Evolutionary conservation across 2,888 invertebrate genomes (phyloP), one percentile per base, ranked within the genome.

Genomic region (Drosophila mulleri): DNA sequence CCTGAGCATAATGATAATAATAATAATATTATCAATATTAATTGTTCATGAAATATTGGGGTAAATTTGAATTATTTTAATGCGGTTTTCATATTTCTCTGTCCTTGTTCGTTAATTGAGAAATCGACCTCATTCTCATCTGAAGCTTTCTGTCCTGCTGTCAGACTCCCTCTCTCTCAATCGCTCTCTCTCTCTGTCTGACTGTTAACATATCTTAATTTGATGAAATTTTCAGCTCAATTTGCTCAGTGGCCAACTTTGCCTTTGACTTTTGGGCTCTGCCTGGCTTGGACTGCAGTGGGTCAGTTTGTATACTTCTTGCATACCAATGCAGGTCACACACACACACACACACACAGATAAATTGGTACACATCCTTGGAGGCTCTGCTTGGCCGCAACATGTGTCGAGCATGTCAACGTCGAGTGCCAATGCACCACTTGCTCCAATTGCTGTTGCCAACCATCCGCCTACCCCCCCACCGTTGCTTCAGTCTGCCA

Each of bases 361-460:
- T 23, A 16, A 44, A 45, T 42, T 62, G 52, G 42, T 37, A 16
- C 48, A 68, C 32, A 68, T 68, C 50, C 59, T 68, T 59, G 37
- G 41, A 29, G 47, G 37, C 32, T 29, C 50, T 3, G 37, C n/a
- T 48, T 26, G 47, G 62, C 61, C 64, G 64, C 76, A 78, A 74
- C 69, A 74, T 78, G 76, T 77, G 75, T 77, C 78, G 26, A 45
- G 42, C 56, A 61, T 75, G 72, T 74, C 75, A 77, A 60, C 65
- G 57, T 75, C 59, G 61, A 74, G 61, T 63, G 69, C 42, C 48
- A 52, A 39, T 65, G 78, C 57, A 69, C 39, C 66, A 67, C 59
- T 75, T 76, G 72, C 44, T 47, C 29, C 67, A 70, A 44, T 62
- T 65, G 53, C 23, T 47, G 53, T 29, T 47, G 23, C 41, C 54